Evolutionary conservation across 92 coral and sea anemone genomes (phyloP).

Genomic region (Phymanthus crucifer): DNA sequence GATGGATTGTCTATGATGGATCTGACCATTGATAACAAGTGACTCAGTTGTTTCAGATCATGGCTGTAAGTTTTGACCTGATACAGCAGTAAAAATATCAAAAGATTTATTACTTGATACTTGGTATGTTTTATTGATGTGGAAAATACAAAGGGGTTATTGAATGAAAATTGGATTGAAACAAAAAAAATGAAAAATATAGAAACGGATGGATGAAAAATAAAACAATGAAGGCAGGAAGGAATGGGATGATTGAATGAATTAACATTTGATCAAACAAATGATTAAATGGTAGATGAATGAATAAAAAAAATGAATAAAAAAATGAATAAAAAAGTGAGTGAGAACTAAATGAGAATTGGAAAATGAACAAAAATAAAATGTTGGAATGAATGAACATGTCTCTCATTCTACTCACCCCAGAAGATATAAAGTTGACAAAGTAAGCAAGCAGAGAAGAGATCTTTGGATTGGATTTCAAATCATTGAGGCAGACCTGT

Average conservation of each 20-base stretch:
- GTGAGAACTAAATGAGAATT: too few relatives aligned
- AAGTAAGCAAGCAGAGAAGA: constrained; percentile 81
- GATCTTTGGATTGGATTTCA: constrained; percentile 77
- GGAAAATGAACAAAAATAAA: too few relatives aligned
- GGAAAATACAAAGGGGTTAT: background rate
- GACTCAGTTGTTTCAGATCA: constrained; percentile 81
- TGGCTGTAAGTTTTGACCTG: constrained; percentile 86
- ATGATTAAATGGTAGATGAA: too few relatives aligned
- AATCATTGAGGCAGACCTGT: constrained; percentile 81
- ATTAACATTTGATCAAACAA: too few relatives aligned
- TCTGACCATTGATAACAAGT: constrained; percentile 72
- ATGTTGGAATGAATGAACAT: too few relatives aligned
- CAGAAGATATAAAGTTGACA: constrained; percentile 85
- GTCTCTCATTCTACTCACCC: too few relatives aligned
- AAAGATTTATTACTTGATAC: too few relatives aligned
- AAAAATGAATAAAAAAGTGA: too few relatives aligned
- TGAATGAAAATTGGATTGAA: too few relatives aligned
- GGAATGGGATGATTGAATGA: too few relatives aligned
- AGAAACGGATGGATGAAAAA: too few relatives aligned
- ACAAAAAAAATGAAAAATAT: too few relatives aligned
- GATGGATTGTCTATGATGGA: constrained; percentile 79
- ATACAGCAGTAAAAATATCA: constrained; percentile 8
- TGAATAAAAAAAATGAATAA: background rate
- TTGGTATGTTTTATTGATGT: background rate
- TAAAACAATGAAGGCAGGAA: background rate